Evolutionary conservation across 2,113 vertebrate species (phyloP).

Genomic region (Cryptotis parvus): DNA sequence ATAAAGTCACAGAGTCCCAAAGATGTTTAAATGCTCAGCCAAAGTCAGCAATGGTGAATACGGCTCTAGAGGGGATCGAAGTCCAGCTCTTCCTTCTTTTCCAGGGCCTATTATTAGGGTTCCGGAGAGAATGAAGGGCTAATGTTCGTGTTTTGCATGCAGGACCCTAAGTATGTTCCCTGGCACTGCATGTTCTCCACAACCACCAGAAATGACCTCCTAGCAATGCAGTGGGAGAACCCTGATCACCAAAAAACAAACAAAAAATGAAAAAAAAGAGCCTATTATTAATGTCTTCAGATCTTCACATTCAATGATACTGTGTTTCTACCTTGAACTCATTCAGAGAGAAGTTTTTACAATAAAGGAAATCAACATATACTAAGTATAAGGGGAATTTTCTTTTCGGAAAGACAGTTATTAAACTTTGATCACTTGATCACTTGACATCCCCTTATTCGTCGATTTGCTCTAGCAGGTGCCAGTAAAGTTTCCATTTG

Average conservation of each 20-base stretch:
- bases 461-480: too few relatives aligned
- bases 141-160: too few relatives aligned
- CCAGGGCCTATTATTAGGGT: not conserved
- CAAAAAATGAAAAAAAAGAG: too few relatives aligned
- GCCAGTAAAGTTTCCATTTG: too few relatives aligned
- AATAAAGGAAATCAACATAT: not conserved
- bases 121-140: too few relatives aligned
- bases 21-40: not conserved
- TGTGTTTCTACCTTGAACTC: not conserved
- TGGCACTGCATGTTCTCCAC: too few relatives aligned
- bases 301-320: not conserved
- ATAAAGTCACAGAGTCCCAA: not conserved
- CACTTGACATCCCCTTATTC: too few relatives aligned
- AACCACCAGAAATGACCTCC: too few relatives aligned
- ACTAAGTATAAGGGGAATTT: not conserved
- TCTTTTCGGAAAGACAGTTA: not conserved
- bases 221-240: too few relatives aligned
- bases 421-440: too few relatives aligned
- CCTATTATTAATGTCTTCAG: not conserved
- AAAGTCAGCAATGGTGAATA: not conserved
- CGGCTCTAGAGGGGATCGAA: not conserved
- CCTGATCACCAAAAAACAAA: too few relatives aligned
- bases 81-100: not conserved
- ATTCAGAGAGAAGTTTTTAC: not conserved
- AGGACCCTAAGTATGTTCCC: too few relatives aligned